phyloP scores from a whole-genome alignment of 2,888 invertebrate genomes.

The Cantharis nigra region DNA sequence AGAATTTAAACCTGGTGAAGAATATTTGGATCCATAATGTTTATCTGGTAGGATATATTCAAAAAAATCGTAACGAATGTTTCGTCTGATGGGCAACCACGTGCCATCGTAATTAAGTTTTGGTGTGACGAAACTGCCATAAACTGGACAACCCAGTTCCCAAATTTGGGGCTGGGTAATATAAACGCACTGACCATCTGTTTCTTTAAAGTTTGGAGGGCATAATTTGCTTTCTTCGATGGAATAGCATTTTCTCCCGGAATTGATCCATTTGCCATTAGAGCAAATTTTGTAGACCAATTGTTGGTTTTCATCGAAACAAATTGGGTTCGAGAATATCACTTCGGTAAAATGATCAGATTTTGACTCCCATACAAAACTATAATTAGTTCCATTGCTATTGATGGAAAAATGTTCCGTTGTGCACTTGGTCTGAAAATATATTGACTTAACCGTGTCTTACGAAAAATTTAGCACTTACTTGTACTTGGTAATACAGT shows the following conservation, averaged over 20 bases:
- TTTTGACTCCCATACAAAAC: slow-evolving; percentile 7
- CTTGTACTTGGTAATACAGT: neutral
- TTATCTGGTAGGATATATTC: slow-evolving; percentile 36
- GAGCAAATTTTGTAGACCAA: slow-evolving; percentile 42
- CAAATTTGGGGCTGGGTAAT: slow-evolving; percentile 43
- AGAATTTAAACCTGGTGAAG: neutral
- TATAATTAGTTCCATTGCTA: neutral
- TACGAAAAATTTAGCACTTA: neutral
- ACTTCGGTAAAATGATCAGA: neutral
- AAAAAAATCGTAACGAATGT: slow-evolving; percentile 33
- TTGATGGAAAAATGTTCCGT: neutral
- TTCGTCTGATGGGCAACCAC: slow-evolving; percentile 43
- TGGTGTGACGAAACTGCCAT: slow-evolving; percentile 36
- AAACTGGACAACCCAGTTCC: slow-evolving; percentile 38
- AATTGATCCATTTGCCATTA: slow-evolving; percentile 44
- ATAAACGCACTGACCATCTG: slow-evolving; percentile 44
- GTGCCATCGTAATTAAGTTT: slow-evolving; percentile 25
- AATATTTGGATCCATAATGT: slow-evolving; percentile 32
- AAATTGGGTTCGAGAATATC: slow-evolving; percentile 47
- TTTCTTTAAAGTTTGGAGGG: slow-evolving; percentile 35
- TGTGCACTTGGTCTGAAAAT: slow-evolving; percentile 1
- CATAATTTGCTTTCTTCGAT: slow-evolving; percentile 33
- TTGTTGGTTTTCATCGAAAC: slow-evolving; percentile 42
- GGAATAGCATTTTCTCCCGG: slow-evolving; percentile 37
- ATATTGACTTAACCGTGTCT: neutral